Evolutionary conservation across 2,113 vertebrate genomes (phyloP).

Genomic region (Calyptomena viridis): DNA sequence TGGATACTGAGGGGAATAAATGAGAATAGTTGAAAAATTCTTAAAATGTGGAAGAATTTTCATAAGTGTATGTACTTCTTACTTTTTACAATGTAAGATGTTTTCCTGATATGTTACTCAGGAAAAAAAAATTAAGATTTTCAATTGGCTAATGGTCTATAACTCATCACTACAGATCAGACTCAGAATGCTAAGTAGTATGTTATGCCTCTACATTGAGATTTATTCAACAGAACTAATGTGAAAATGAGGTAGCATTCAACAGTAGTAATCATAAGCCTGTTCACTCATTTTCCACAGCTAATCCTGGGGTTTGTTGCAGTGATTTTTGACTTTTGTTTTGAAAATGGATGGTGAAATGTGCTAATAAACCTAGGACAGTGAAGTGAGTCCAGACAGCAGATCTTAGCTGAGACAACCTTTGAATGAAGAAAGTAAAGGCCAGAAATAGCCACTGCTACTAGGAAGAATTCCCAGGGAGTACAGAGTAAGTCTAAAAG

Average conservation of each 20-base stretch:
- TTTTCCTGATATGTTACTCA: not conserved
- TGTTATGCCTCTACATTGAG: not conserved
- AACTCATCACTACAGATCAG: not conserved
- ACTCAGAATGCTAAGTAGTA: not conserved
- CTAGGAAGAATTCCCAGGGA: not conserved
- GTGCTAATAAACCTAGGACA: not conserved
- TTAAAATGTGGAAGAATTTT: not conserved
- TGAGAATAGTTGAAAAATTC: not conserved
- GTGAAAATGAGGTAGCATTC: not conserved
- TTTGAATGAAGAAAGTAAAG: not conserved
- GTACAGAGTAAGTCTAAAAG: not conserved
- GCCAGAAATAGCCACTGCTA: not conserved
- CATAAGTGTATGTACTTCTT: not conserved
- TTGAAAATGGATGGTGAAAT: not conserved
- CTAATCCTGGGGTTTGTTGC: not conserved
- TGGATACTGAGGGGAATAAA: not conserved
- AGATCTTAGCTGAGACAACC: not conserved
- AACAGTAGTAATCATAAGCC: not conserved
- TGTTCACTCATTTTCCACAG: not conserved
- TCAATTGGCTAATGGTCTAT: not conserved
- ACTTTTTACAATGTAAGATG: not conserved
- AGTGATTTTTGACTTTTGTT: not conserved
- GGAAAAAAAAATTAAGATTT: not conserved
- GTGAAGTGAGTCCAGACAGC: not conserved
- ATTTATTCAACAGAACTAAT: not conserved